Conservation (phyloP, 2,797 vertebrate genomes). For the Allobates femoralis region DNA sequence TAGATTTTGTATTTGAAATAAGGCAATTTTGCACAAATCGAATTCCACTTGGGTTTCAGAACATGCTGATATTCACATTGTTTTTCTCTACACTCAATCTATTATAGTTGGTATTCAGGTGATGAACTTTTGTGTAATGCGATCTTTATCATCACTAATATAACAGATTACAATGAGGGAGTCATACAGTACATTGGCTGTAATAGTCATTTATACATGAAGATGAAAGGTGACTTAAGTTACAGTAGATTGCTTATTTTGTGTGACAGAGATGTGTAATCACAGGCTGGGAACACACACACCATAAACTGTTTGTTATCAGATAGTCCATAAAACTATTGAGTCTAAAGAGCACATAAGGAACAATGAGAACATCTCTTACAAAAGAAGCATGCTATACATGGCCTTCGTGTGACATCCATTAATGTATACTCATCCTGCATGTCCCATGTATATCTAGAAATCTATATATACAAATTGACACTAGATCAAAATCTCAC, state of each 20-base stretch:
- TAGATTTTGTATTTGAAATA: neutral
- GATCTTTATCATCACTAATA: neutral
- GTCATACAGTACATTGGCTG: conserved; percentile 3
- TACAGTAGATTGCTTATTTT: conserved; percentile 19
- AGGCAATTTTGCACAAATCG: neutral
- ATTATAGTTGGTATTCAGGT: neutral
- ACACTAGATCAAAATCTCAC: no score
- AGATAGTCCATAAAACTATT: conserved; percentile 13
- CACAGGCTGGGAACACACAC: conserved; percentile 9
- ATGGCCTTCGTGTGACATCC: neutral
- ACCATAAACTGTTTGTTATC: conserved; percentile 48
- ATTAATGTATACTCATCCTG: no score
- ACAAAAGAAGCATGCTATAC: neutral
- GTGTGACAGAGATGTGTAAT: conserved; percentile 4
- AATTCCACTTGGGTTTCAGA: neutral
- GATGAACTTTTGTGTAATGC: neutral
- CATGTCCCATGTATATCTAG: neutral
- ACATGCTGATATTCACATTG: neutral
- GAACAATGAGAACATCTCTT: neutral
- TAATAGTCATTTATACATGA: neutral
- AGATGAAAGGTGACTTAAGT: conserved; percentile 24
- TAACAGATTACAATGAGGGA: neutral
- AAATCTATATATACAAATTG: neutral
- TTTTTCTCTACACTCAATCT: neutral
- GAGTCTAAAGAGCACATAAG: conserved; percentile 44